Base-by-base conservation (phyloP, 2,888 invertebrate species). In the Crioceris asparagi region DNA sequence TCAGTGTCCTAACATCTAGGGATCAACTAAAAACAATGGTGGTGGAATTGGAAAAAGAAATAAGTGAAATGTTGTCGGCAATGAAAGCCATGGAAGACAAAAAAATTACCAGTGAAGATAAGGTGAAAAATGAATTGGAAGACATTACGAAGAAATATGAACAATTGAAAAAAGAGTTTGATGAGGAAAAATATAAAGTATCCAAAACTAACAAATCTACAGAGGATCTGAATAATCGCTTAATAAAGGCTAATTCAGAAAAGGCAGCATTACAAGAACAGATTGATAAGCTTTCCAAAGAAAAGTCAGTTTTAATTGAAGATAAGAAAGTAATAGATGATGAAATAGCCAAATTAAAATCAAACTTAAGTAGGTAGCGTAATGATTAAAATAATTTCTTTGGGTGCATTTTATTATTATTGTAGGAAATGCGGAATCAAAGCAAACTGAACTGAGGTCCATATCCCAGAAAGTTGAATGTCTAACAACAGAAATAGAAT, bases 21-120 rank as follows among this genome's bases (percentile, higher is more conserved):
- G 57, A 79, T 32, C 79, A 81, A 61, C 65, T 88, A 53, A 85
- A 81, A 52, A 84, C 77, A 53, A 84, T 87, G 79, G 79, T 91
- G 2, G 81, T 83, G 40, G 90, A 92, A 46, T 68, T 91, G 49
- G 91, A 91, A 64, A 83, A 75, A 55, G 91, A 93, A 71, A 81
- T 90, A 47, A 78, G 81, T 77, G 75, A 78, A 62, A 66, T 77
- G 56, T 65, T 72, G 41, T 68, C 73, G 2, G 66, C 75, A 25
- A 69, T 77, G 62, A 75, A 74, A 58, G 75, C 75, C 50, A 69
- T 70, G 21, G 75, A 75, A 36, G 58, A 70, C 26, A 55, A 56
- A 26, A 64, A 63, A 35, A 65, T 68, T 17, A 64, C 69, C 47
- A 62, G 69, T 45, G 68, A 70, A 55, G 62, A 71, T 32, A 70